phyloP scores from a whole-genome alignment of 2,888 invertebrate species.

The Entomobrya multifasciata region DNA sequence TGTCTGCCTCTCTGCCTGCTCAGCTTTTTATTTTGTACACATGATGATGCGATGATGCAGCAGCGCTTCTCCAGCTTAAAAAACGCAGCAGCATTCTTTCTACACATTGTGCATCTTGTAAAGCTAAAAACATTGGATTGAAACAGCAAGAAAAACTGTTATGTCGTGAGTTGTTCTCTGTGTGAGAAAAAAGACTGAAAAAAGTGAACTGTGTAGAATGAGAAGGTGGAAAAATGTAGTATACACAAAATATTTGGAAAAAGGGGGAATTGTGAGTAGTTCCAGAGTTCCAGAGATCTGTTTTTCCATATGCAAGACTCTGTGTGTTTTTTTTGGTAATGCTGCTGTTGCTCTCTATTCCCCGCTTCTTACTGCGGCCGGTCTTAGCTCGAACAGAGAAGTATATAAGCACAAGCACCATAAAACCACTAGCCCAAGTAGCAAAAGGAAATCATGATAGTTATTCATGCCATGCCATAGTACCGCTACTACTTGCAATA shows the following conservation, averaged over 20 bases:
- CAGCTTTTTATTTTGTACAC: too few relatives aligned
- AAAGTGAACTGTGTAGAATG: not conserved
- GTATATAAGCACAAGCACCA: not conserved
- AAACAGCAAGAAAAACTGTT: not conserved
- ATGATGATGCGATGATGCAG: not conserved
- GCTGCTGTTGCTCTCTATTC: not conserved
- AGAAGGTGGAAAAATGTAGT: not conserved
- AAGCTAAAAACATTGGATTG: too few relatives aligned
- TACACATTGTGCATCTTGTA: too few relatives aligned
- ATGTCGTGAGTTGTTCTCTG: not conserved
- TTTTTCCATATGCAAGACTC: not conserved
- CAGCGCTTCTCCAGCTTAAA: not conserved
- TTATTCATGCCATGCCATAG: not conserved
- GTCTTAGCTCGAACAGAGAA: too few relatives aligned
- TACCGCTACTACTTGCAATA: not conserved
- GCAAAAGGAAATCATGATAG: not conserved
- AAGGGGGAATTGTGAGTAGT: too few relatives aligned
- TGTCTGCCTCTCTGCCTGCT: too few relatives aligned
- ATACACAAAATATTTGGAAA: not conserved
- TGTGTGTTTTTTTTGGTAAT: not conserved
- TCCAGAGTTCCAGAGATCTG: not conserved
- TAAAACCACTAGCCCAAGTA: not conserved
- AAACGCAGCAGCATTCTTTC: not conserved
- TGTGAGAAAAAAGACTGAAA: slow-evolving; percentile 18
- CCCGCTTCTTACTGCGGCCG: not conserved